Base-by-base conservation (phyloP, 2,113 vertebrate genomes). In the Pavo muticus region DNA sequence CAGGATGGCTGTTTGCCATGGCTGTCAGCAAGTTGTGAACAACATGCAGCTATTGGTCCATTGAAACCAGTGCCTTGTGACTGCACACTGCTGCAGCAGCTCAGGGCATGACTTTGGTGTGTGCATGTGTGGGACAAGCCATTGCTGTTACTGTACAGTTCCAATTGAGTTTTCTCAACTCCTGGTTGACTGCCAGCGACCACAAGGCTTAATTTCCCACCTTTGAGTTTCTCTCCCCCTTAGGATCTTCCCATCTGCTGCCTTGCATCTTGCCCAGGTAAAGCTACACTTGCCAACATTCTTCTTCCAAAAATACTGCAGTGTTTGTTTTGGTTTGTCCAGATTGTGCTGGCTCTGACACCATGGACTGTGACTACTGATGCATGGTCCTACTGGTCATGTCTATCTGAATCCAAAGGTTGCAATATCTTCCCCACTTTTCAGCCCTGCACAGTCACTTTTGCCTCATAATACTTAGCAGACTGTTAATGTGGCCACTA, bases 201-300 rank as follows among this genome's bases (percentile, higher is more conserved):
- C 82, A 63, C 35, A 68, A 90, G 71, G 80, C 47, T 93, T 94
- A 86, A 94, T 96, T 93, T 91, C 82, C 79, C 82, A 83, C 63
- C 87, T 72, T 85, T 84, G 69, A 54, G 25, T 82, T 88, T 73
- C 86, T 94, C 25, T 84, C 9, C 32, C 92, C 54, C 76, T 90
- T 59, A 91, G 94, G 77, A 91, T 91, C 88, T 92, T 94, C 61
- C 96, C 96, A 97, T 96, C 95, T 97, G 96, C 88, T 88, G 45
- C 54, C 45, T 56, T 95, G 94, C 63, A 47, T 90, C 86, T 89
- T 94, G 86, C 63, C 90, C 91, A 95, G 96, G 96, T 96, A 95
- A 95, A 93, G n/a, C 42, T 73, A 27, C 11, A 37, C 32, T 87
- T 97, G 93, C 95, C 95, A 95, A 40, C 63, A 50, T 86, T 90